phyloP scores from a whole-genome alignment of 2,113 vertebrate genomes.

The Melanerpes aurifrons region DNA sequence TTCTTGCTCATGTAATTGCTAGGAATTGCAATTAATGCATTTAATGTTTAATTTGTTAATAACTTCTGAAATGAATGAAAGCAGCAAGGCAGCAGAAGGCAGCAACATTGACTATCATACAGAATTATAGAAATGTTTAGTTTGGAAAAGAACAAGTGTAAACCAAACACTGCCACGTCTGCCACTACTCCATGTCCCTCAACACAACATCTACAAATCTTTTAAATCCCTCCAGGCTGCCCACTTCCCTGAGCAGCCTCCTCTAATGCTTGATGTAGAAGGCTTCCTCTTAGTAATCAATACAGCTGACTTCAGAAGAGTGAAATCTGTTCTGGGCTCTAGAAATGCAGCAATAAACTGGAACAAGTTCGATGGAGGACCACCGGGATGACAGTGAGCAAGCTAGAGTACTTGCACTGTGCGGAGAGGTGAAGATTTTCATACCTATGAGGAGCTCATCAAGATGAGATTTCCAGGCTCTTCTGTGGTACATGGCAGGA shows the following conservation, averaged over 20 bases:
- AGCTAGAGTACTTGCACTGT: not conserved
- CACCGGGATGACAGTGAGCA: not conserved
- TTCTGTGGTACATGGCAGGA: accelerated
- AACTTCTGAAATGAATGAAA: not conserved
- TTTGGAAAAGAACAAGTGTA: not conserved
- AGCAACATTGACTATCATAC: not conserved
- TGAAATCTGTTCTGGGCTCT: not conserved
- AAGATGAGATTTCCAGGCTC: not conserved
- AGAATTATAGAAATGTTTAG: not conserved
- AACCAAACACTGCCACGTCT: not conserved
- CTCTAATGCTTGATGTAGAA: not conserved
- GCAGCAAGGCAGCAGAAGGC: not conserved
- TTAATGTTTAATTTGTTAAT: not conserved
- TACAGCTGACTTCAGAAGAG: not conserved
- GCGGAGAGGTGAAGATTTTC: not conserved
- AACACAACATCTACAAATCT: accelerated
- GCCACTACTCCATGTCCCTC: not conserved
- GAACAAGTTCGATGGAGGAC: not conserved
- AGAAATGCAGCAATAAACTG: not conserved
- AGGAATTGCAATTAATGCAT: not conserved
- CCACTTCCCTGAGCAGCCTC: not conserved
- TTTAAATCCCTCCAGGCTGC: not conserved
- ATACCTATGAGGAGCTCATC: accelerated
- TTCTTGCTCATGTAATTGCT: not conserved
- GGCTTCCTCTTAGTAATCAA: not conserved